Percentiles rank a stretch among this genome's conserved stretches.
Evolutionary conservation across 2,113 vertebrate species (phyloP).

Genomic region (Pterophyllum scalare): DNA sequence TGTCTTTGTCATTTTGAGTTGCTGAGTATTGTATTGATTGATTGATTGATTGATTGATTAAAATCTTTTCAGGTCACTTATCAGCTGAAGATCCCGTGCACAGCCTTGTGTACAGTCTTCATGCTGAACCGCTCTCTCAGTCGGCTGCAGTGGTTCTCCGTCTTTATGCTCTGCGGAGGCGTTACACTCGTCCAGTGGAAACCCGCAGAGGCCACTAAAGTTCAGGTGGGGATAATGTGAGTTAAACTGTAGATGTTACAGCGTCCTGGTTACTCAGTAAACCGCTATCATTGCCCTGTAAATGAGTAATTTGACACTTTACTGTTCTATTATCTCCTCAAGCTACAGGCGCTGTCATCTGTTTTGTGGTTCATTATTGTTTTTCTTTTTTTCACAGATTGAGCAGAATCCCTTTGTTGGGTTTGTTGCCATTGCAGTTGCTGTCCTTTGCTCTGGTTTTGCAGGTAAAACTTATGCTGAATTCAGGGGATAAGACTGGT

Average conservation of each 20-base stretch:
- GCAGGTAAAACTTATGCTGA: constrained; percentile 83
- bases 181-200: constrained; percentile 94
- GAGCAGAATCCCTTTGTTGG: constrained; percentile 91
- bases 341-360: not conserved
- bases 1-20: too few species aligned
- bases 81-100: constrained; percentile 97
- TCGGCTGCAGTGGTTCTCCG: constrained; percentile 94
- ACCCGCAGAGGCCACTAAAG: constrained; percentile 89
- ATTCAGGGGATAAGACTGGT: not conserved
- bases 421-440: constrained; percentile 89
- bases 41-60: too few species aligned
- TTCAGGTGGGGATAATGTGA: constrained; percentile 81
- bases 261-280: not conserved
- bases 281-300: not conserved
- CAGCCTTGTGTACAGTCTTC: constrained; percentile 93
- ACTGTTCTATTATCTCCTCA: not conserved
- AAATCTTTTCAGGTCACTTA: constrained; percentile 93
- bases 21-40: too few species aligned
- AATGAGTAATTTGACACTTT: not conserved
- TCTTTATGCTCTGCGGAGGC: constrained; percentile 92
- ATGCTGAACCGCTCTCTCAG: constrained; percentile 93
- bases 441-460: constrained; percentile 96
- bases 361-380: not conserved
- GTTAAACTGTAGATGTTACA: not conserved
- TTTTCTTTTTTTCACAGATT: constrained; percentile 79